Base-by-base conservation (phyloP, 2,113 vertebrate genomes). In the Rousettus leschenaultii region DNA sequence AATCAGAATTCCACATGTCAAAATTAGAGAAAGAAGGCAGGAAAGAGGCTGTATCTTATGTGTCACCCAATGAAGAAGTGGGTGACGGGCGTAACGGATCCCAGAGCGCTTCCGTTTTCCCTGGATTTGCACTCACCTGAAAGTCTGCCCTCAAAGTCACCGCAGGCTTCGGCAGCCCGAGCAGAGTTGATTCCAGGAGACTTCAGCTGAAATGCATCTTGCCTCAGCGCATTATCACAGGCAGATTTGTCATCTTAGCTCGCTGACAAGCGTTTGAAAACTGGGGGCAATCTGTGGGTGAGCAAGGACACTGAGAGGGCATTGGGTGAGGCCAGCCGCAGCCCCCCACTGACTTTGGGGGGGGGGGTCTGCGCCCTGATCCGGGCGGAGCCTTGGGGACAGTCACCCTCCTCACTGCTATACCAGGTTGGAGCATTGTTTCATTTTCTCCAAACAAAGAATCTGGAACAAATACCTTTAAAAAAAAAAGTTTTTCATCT, bases 191-290 rank as follows among this genome's bases (percentile, higher is more conserved):
- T 61, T 97, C 90, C 95, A 93, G 91, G 51, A 95, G 68, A 38
- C 94, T 57, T 87, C 73, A 35, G 95, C 53, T 79, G 28, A 91
- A 91, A 89, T 28, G 43, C 78, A 22, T 26, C 33, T 38, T 38
- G 71, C 82, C 73, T 92, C 68, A n/a, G 87, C 75, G 65, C 71
- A 61, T 77, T 26, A 85, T 26, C 55, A 74, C 33, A 45, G 84
- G 86, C 73, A 88, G 38, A 86, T 91, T 55, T 94, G 86, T 91
- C 96, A 84, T 88, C 86, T 38, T 6, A 78, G 94, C 75, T 74
- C 33, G 0, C 21, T 83, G 94, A 91, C 73, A 88, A 88, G 73
- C 80, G 51, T 86, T 92, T 74, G 94, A 94, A 97, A 96, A 45
- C 35, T 75, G n/a, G 65, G 83, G 77, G 68, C 74, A 66, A 35